Evolutionary conservation across 2,113 vertebrate genomes (phyloP), one percentile per base, ranked within the genome.

Genomic region (Pungitius pungitius): DNA sequence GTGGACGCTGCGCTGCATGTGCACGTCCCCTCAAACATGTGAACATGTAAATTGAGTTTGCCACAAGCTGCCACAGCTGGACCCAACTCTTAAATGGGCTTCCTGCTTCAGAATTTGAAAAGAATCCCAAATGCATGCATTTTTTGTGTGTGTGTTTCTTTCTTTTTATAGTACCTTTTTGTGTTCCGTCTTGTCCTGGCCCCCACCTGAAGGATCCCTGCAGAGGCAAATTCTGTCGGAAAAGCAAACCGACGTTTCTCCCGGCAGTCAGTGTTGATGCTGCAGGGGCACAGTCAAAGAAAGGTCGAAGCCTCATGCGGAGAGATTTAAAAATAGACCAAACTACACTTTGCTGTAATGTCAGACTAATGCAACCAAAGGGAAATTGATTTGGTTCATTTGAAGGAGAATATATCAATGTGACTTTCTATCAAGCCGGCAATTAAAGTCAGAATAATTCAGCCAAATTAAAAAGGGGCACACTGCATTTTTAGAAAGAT

Each of bases 251-350:
- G 4, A 26, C 24, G 54, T 77, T 66, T 56, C 42, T 57, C 57
- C 55, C 13, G 1, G 55, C 59, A 45, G 24, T 59, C 58, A 66
- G 35, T 60, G 75, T 73, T 84, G 77, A 66, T 60, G 70, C 78
- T 77, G 66, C 70, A 81, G 69, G 35, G 60, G 24, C 51, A 14
- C 55, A 63, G 68, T 80, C 81, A 69, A 20, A 37, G 43, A 84
- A 87, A 82, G 78, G 82, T 84, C 74, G 63, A n/a, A 18, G 51
- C 43, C 18, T 80, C 65, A 26, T 47, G 40, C 56, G 33, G 66
- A 51, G 37, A 14, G 40, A 49, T 37, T 78, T 75, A 78, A 82
- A n/a, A 82, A 80, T 67, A 80, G 58, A 67, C 61, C 27, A 15
- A 69, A 61, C 2, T 20, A 63, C 37, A 75, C 59, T 56, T 56